These are phyloP conservation scores for Acronicta psi DNA, from an alignment of 2,888 invertebrate species.

Conservation along the genomic window DNA sequence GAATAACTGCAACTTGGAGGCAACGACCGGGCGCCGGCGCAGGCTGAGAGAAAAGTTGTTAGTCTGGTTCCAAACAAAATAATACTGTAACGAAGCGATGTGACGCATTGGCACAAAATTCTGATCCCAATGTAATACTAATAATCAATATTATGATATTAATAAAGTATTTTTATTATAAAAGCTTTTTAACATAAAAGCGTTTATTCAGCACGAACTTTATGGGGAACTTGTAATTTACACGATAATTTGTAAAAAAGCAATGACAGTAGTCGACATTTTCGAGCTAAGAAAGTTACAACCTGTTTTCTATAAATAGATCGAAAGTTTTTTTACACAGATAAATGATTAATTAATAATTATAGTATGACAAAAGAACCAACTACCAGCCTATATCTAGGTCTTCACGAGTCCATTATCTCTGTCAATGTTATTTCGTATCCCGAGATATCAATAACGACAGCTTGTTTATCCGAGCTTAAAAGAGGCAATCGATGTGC, in stretches of 20 bases:
- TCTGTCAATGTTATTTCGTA: conserved; percentile 17
- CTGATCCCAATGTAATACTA: conserved; percentile 40
- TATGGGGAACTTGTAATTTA: background rate
- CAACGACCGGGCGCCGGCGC: conserved; percentile 81
- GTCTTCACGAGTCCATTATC: conserved; percentile 1
- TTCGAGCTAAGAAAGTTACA: too few relatives aligned
- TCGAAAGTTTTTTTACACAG: too few relatives aligned
- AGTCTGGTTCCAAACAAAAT: conserved; percentile 81
- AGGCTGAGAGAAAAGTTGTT: conserved; percentile 72
- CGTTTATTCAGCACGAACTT: conserved; percentile 13
- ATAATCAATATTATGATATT: background rate
- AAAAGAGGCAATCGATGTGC: conserved; percentile 72
- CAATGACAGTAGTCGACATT: too few relatives aligned
- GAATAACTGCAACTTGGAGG: conserved; percentile 86
- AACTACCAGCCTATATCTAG: background rate
- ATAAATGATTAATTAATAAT: too few relatives aligned
- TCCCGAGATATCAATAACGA: conserved; percentile 49
- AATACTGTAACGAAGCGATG: conserved; percentile 66
- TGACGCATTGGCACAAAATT: conserved; percentile 50
- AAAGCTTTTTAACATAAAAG: conserved; percentile 23
- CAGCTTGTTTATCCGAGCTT: conserved; percentile 70
- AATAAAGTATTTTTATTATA: conserved; percentile 5
- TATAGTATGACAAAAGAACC: too few relatives aligned
- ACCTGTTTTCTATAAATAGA: too few relatives aligned
- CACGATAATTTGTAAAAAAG: too few relatives aligned